Evolutionary conservation across 2,888 invertebrate genomes (phyloP).

Genomic region (Leptopilina myrica): DNA sequence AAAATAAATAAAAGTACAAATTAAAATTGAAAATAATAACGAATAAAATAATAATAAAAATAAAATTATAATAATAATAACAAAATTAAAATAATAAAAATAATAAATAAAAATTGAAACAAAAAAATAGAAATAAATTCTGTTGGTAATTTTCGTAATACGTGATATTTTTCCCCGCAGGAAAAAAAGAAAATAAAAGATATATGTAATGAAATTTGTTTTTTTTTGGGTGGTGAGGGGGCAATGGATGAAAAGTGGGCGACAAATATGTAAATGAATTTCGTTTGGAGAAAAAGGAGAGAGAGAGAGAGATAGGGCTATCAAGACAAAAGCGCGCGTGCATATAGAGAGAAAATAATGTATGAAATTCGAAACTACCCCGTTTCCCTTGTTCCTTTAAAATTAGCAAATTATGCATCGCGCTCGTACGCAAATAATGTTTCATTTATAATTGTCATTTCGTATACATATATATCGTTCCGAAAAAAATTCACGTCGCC

Average conservation of each 20-base stretch:
- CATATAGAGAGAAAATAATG: neutral
- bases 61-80: no score
- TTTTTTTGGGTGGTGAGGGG: no score
- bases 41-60: no score
- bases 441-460: constrained; percentile 16
- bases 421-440: constrained; percentile 12
- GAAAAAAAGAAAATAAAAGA: neutral
- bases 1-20: no score
- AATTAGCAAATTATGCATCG: constrained; percentile 38
- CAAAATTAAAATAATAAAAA: no score
- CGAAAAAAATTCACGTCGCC: constrained; percentile 8
- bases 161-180: no score
- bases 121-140: no score
- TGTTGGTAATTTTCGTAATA: no score
- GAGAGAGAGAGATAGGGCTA: neutral
- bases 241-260: neutral
- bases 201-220: no score
- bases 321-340: neutral
- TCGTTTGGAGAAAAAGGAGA: neutral
- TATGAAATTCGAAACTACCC: neutral
- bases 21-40: no score
- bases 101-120: no score
- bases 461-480: neutral
- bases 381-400: neutral
- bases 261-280: constrained; percentile 12